Conservation (phyloP, 2,113 vertebrate genomes). For the Cyanoderma ruficeps region DNA sequence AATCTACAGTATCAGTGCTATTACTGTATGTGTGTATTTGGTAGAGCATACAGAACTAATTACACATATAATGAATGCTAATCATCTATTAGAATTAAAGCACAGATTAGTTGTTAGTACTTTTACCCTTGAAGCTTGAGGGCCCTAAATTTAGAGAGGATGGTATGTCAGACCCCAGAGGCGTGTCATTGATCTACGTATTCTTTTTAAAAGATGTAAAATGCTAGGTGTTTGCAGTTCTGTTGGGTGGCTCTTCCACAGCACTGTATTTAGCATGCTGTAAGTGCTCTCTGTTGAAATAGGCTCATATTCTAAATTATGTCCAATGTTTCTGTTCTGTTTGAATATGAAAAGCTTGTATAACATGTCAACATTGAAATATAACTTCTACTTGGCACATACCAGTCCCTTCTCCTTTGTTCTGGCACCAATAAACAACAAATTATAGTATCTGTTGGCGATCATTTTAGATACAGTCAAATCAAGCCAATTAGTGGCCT, state of each 20-base stretch:
- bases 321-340: conserved; percentile 71
- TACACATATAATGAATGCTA: conserved; percentile 78
- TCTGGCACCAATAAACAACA: conserved; percentile 65
- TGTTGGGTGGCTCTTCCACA: conserved; percentile 65
- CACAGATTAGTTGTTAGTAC: conserved; percentile 79
- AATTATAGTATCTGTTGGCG: conserved; percentile 69
- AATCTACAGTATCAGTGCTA: conserved; percentile 71
- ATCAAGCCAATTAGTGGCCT: conserved; percentile 78
- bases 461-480: conserved; percentile 76
- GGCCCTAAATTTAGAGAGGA: conserved; percentile 73
- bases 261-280: conserved; percentile 76
- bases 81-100: conserved; percentile 81
- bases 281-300: conserved; percentile 77
- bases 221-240: conserved; percentile 71
- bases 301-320: conserved; percentile 75
- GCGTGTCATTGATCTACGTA: conserved; percentile 66
- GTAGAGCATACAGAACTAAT: conserved; percentile 76
- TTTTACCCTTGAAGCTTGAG: conserved; percentile 73
- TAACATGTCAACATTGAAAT: conserved; percentile 69
- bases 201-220: conserved; percentile 70
- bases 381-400: conserved; percentile 58
- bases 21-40: conserved; percentile 75
- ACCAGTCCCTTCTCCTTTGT: conserved; percentile 69
- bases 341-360: conserved; percentile 71
- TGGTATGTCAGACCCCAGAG: conserved; percentile 68